Evolutionary conservation across 2,797 vertebrate species (phyloP), one percentile per base, ranked within the genome.

Genomic region (Serranus cabrilla): DNA sequence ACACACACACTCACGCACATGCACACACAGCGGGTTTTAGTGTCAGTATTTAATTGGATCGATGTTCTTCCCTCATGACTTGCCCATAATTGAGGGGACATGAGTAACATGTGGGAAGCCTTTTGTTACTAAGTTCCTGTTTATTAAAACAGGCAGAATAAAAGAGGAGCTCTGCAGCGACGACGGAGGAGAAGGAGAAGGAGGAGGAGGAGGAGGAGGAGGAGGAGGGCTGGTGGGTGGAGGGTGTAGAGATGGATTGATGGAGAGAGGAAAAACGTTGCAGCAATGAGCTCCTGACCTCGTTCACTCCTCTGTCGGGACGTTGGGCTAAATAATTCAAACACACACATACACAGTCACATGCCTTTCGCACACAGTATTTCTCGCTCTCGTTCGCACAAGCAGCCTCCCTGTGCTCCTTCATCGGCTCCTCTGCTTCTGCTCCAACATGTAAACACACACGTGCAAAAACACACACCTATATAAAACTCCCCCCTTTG

Each of bases 241-340:
- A 63, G 78, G 75, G 63, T 56, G 73, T 40, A 43, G 55, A 62
- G 71, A 79, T 59, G 67, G 83, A 71, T 69, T 76, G 82, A 71
- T 62, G 70, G 65, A 80, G 71, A 54, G 81, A 80, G 75, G 64
- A 71, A 83, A 82, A 86, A 84, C 61, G 74, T 79, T 78, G 84
- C 86, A 90, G 91, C 89, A 85, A 86, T 89, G 91, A 93, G 93
- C 89, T 90, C 81, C 90, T 93, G 90, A 92, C 93, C 90, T 93
- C 81, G 85, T 93, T 94, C 92, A 86, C 83, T 93, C 92, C 90
- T 93, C 92, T 86, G 91, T 92, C 89, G 87, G 90, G 91, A 89
- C 85, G 81, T 21, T 65, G 71, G 84, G 86, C 79, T 94, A 91
- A 92, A 95, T 95, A 91, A 95, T 95, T 94, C 78, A 94, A 86